Percentiles rank a stretch among this genome's conserved stretches.
phyloP scores from a whole-genome alignment of 2,888 invertebrate species.

The Oasisia sp. region DNA sequence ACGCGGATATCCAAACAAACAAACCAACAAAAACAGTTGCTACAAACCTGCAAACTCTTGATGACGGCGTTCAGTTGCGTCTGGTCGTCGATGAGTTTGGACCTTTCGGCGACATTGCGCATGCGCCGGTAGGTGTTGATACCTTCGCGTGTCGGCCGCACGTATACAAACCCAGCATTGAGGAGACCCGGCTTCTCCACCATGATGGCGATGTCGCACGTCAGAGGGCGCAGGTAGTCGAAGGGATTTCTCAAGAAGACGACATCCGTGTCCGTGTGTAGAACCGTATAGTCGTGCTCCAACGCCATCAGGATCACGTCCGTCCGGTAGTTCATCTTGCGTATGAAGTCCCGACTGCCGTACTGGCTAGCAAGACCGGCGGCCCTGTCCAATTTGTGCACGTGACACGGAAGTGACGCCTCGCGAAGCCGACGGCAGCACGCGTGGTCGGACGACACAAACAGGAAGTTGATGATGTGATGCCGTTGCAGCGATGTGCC shows the following conservation, averaged over 20 bases:
- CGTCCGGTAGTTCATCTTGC: constrained; percentile 34
- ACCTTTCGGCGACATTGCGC: constrained; percentile 26
- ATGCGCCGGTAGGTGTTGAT: constrained; percentile 30
- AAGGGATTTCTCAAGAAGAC: constrained; percentile 30
- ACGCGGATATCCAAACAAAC: not conserved
- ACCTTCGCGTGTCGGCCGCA: constrained; percentile 28
- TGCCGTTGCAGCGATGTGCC: constrained; percentile 28
- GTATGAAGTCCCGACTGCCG: constrained; percentile 25
- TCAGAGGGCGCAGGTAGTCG: not conserved
- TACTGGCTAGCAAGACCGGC: constrained; percentile 25
- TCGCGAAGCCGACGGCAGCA: constrained; percentile 30
- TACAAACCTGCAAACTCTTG: not conserved
- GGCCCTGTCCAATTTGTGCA: constrained; percentile 20
- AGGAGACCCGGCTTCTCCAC: constrained; percentile 28
- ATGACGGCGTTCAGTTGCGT: constrained; percentile 29
- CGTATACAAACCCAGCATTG: constrained; percentile 37
- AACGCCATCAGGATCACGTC: constrained; percentile 32
- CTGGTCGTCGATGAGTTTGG: constrained; percentile 34
- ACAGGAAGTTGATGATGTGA: constrained; percentile 34
- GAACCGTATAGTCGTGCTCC: constrained; percentile 27
- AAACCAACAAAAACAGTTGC: not conserved
- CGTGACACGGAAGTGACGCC: constrained; percentile 24
- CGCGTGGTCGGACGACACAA: constrained; percentile 28
- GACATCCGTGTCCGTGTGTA: constrained; percentile 35
- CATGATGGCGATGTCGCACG: constrained; percentile 31